Conservation (phyloP, 2,888 invertebrate genomes). For the Pedicia rivosa region DNA sequence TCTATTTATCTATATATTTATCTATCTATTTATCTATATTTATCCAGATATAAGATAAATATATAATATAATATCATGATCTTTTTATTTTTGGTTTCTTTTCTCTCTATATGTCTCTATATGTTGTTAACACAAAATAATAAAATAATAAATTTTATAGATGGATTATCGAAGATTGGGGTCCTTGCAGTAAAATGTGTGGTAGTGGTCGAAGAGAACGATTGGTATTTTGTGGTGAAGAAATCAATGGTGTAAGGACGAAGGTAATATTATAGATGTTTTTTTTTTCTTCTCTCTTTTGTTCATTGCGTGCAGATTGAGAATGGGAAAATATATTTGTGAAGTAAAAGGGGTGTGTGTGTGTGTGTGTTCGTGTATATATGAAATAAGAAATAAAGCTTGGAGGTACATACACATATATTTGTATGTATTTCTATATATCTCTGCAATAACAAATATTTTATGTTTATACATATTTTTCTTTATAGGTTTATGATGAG, state of each 20-base stretch:
- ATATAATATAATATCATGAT: background rate
- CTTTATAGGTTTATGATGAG: conserved; percentile 52
- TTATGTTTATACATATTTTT: conserved; percentile 10
- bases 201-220: conserved; percentile 72
- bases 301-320: conserved; percentile 13
- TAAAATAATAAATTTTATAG: no score
- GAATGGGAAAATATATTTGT: no score
- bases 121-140: no score
- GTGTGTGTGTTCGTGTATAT: no score
- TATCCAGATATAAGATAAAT: background rate
- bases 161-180: conserved; percentile 84
- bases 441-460: background rate
- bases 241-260: conserved; percentile 64
- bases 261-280: conserved; percentile 33
- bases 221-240: conserved; percentile 69
- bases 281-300: conserved; percentile 6
- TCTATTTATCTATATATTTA: background rate
- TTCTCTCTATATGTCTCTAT: no score
- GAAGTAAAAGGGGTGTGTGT: no score
- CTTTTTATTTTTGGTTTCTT: background rate
- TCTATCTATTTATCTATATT: no score
- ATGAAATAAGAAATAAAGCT: no score
- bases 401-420: no score
- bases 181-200: conserved; percentile 69
- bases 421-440: no score